Percentiles rank a stretch among this genome's conserved stretches.
Evolutionary conservation across 2,888 invertebrate genomes (phyloP).

Genomic region (Metalampra italica): DNA sequence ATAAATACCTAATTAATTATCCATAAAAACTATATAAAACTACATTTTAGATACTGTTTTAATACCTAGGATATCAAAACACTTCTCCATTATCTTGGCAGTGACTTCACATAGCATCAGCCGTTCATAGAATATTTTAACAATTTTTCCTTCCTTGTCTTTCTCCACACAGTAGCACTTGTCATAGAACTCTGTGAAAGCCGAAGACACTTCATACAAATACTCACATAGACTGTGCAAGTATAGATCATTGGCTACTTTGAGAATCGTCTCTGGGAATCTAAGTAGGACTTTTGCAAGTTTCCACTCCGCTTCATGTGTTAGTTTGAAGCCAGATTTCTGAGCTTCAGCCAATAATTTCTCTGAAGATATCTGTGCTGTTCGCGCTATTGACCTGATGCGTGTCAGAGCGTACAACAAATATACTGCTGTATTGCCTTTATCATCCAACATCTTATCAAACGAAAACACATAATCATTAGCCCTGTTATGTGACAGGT

Average conservation of each 20-base stretch:
- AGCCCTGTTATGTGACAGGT: constrained; percentile 94
- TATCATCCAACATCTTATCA: constrained; percentile 99
- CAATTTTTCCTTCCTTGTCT: constrained; percentile 87
- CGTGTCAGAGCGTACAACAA: constrained; percentile 96
- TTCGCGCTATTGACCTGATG: constrained; percentile 93
- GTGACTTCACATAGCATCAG: constrained; percentile 96
- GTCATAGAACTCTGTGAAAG: constrained; percentile 98
- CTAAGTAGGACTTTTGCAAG: constrained; percentile 91
- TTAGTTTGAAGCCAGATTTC: constrained; percentile 81
- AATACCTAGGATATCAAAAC: constrained; percentile 94
- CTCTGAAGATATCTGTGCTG: constrained; percentile 82
- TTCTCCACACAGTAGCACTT: constrained; percentile 98
- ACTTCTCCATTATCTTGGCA: constrained; percentile 90
- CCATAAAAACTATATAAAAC: constrained; percentile 19
- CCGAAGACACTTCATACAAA: constrained; percentile 94
- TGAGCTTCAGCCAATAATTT: constrained; percentile 80
- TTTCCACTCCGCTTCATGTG: constrained; percentile 96
- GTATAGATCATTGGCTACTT: constrained; percentile 88
- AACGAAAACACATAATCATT: constrained; percentile 99
- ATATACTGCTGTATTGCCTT: constrained; percentile 99
- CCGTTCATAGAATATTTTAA: constrained; percentile 90
- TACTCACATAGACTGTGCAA: constrained; percentile 96
- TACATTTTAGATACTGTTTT: constrained; percentile 96
- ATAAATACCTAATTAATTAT: constrained; percentile 3
- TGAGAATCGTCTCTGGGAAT: constrained; percentile 92